Conservation (phyloP, 2,888 invertebrate species). For the Polydrusus tereticollis region DNA sequence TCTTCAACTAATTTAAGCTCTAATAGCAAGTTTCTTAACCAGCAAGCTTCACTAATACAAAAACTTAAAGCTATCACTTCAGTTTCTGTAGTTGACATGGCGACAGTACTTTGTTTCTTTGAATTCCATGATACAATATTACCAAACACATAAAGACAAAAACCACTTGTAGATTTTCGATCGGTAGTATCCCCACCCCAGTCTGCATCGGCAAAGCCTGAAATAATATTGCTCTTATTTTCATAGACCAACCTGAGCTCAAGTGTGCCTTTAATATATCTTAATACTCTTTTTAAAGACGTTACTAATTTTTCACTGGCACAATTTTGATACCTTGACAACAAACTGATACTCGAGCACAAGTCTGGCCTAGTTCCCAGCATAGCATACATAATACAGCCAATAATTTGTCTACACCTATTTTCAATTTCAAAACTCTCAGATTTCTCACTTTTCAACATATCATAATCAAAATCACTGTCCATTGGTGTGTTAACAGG, state of each 20-base stretch:
- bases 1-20: too few relatives aligned
- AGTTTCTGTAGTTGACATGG: constrained; percentile 57
- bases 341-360: neutral
- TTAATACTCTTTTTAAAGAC: constrained; percentile 24
- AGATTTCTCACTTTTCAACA: constrained; percentile 22
- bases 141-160: constrained; percentile 5
- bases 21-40: constrained; percentile 9
- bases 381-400: constrained; percentile 1
- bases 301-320: neutral
- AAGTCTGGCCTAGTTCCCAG: neutral
- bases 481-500: neutral
- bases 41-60: constrained; percentile 12
- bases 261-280: constrained; percentile 19
- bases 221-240: neutral
- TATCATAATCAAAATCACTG: constrained; percentile 26
- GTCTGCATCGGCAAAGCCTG: constrained; percentile 39
- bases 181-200: constrained; percentile 34
- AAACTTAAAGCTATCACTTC: constrained; percentile 54
- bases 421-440: constrained; percentile 18
- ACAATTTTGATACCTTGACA: neutral
- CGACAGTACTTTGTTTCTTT: constrained; percentile 51
- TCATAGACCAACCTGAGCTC: constrained; percentile 13
- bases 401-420: neutral
- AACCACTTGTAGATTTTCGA: constrained; percentile 46
- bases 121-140: constrained; percentile 18